phyloP scores from a whole-genome alignment of 2,113 vertebrate species.

The Seriola rivoliana region DNA sequence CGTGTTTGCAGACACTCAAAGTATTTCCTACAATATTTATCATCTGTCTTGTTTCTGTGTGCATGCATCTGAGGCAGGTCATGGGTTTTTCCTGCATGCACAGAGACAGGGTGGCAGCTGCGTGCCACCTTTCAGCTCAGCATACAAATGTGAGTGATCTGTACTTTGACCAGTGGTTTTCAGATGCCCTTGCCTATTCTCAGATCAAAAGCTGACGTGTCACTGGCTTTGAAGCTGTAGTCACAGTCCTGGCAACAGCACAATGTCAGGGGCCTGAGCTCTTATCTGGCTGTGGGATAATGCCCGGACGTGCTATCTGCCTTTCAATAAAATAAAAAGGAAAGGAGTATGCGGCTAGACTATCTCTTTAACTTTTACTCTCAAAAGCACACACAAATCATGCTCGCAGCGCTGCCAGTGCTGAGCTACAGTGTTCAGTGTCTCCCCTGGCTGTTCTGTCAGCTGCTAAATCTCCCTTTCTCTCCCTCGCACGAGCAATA shows the following conservation, averaged over 20 bases:
- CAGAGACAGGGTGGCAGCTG: slow-evolving; percentile 8
- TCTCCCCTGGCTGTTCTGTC: slow-evolving; percentile 32
- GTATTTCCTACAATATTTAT: slow-evolving; percentile 51
- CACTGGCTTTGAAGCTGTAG: slow-evolving; percentile 67
- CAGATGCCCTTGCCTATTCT: slow-evolving; percentile 66
- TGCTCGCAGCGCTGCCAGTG: not conserved
- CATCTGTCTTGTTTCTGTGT: slow-evolving; percentile 35
- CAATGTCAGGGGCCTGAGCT: slow-evolving; percentile 52
- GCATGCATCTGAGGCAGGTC: slow-evolving; percentile 1
- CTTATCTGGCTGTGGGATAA: slow-evolving; percentile 52
- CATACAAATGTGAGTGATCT: slow-evolving; percentile 40
- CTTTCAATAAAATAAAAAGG: slow-evolving; percentile 35
- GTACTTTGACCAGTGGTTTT: slow-evolving; percentile 55
- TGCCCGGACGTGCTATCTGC: slow-evolving; percentile 42
- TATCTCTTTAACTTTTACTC: slow-evolving; percentile 41
- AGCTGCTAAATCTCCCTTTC: slow-evolving; percentile 41
- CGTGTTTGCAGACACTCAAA: slow-evolving; percentile 43
- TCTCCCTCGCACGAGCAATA: not conserved
- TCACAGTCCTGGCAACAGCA: slow-evolving; percentile 61
- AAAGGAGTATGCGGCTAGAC: slow-evolving; percentile 30
- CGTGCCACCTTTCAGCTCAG: slow-evolving; percentile 40
- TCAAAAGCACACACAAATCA: slow-evolving; percentile 19
- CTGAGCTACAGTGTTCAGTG: slow-evolving; percentile 31
- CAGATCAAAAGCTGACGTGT: slow-evolving; percentile 74
- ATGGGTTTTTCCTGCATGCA: not conserved